Percentiles rank a stretch among this genome's conserved stretches.
Conservation (phyloP, 2,113 vertebrate species). For the Bubo bubo region DNA sequence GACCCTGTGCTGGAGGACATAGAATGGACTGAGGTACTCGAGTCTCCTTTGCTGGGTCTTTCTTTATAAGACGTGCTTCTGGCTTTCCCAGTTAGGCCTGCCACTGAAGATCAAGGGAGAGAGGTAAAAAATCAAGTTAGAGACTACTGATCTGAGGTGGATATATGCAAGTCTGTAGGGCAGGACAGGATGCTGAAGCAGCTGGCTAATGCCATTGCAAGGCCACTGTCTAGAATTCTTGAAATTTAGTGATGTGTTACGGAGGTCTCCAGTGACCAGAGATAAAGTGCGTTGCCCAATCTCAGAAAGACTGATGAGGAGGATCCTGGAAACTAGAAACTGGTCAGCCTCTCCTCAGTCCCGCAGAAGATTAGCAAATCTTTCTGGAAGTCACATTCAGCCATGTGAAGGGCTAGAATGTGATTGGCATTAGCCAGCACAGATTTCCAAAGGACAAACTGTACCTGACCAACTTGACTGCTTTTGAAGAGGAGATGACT, state of each 20-base stretch:
- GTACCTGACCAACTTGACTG: background rate
- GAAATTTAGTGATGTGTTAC: background rate
- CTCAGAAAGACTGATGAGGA: background rate
- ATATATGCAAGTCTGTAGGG: background rate
- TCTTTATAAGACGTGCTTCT: background rate
- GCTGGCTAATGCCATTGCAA: background rate
- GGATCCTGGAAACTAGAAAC: background rate
- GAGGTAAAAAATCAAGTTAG: background rate
- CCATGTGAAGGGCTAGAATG: background rate
- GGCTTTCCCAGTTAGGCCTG: background rate
- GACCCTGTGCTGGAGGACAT: background rate
- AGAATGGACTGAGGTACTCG: background rate
- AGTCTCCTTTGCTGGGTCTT: background rate
- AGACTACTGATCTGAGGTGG: background rate
- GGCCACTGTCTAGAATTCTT: background rate
- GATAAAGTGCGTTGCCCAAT: background rate
- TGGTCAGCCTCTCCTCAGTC: background rate
- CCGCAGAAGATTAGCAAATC: background rate
- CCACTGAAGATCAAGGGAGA: background rate
- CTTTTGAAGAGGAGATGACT: background rate
- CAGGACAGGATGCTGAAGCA: background rate
- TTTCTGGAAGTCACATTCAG: background rate
- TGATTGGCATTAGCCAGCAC: background rate
- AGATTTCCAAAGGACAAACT: background rate
- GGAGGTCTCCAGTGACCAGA: background rate